Evolutionary conservation across 2,113 vertebrate species (phyloP).

Genomic region (Ia io): DNA sequence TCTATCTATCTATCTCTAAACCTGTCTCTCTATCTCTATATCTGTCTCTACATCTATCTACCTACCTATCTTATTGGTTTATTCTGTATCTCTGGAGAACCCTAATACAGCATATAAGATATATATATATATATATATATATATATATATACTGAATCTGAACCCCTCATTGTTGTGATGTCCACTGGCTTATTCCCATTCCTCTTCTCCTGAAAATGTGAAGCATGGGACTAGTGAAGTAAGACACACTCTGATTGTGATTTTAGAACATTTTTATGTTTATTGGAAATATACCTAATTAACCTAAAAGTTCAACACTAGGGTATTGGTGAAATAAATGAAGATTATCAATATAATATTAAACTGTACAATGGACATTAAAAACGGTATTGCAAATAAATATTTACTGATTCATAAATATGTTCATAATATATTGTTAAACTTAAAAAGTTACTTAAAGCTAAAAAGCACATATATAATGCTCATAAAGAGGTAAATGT

Average conservation of each 20-base stretch:
- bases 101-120: neutral
- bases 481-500: neutral
- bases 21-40: neutral
- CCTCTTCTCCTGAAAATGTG: neutral
- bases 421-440: neutral
- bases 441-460: constrained; percentile 12
- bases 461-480: neutral
- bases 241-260: neutral
- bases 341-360: neutral
- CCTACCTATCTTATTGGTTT: neutral
- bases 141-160: neutral
- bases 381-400: neutral
- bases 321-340: neutral
- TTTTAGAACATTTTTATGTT: neutral
- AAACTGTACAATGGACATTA: neutral
- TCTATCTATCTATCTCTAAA: neutral
- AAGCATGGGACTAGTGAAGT: neutral
- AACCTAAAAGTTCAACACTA: neutral
- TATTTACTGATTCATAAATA: neutral
- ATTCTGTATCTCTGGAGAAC: neutral
- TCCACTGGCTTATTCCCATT: neutral
- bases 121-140: neutral
- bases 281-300: neutral
- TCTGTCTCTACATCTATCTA: neutral
- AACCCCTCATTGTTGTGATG: neutral